Evolutionary conservation across 1,140 invertebrate genomes (phyloP), one percentile per base, ranked within the genome.

Genomic region (Tetragonula clypearis): DNA sequence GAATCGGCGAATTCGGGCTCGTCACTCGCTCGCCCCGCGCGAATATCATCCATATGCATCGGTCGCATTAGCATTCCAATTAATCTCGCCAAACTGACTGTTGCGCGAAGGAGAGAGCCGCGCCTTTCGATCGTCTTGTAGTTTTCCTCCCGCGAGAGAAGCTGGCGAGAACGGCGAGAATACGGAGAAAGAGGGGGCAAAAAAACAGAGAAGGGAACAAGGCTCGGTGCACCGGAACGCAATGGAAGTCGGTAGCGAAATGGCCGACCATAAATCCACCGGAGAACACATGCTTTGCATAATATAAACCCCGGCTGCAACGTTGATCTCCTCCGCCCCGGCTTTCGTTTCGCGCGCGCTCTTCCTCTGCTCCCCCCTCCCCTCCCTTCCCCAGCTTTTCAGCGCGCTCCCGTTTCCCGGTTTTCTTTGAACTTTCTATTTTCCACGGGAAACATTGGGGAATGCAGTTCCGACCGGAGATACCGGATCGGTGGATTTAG

Each of bases 211-310:
- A 72, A 21, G 41, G 41, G 41, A 72, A 35, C 11, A 53, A 53
- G 69, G 23, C 41, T 49, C 23, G 21, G 69, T 30, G 72, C 3
- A 17, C 82, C 86, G 88, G 83, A 89, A 85, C 86, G 84, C 83
- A 82, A 21, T n/a, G 72, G 90, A 88, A 90, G 90, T 91, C 86
- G 92, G 87, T 92, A 90, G 90, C 91, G 92, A 93, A 95, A 94
- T 90, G 91, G 91, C 89, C 87, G 87, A 76, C 92, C 92, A 94
- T 95, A 95, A 95, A 95, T 94, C 91, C 88, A 92, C 74, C 75
- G 82, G 85, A 92, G 91, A 93, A 93, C 93, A 93, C 93, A 95
- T 93, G 93, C 92, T 94, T 94, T 94, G 93, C 93, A 95, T 94
- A 94, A 94, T 95, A 93, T 94, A 94, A 94, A 92, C 92, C 93